Base-by-base conservation (phyloP, 2,888 invertebrate species). In the Minunthozetes semirufus region DNA sequence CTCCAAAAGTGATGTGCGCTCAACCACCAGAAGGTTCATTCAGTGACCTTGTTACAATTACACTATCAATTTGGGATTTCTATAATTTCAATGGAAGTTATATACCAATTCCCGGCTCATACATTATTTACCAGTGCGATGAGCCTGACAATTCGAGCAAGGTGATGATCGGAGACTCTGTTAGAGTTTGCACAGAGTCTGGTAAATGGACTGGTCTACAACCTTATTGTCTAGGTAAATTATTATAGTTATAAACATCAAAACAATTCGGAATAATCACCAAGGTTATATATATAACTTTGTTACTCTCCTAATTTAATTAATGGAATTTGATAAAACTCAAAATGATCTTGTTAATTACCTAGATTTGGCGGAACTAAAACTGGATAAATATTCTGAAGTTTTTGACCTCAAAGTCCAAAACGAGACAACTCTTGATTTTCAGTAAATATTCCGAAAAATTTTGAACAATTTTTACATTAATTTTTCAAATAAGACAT, bases 91-190 rank as follows among this genome's bases (percentile, higher is more conserved):
- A 27, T 27, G 19, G 2, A 1, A 56, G 9, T 1, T 0, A 17
- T 11, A n/a, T 17, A 17, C 33, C 61, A 2, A 29, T 61, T 4
- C 61, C 61, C 4, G 61, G 61, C 17, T 61, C 61, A 5, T 6
- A 33, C 1, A n/a, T 61, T 6, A 17, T n/a, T 11, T 61, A 61
- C 27, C 0, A 6, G 9, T 61, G 61, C 33, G 29, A 17, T 33
- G 17, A n/a, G 5, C 17, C 17, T 5, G 8, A 8, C 15, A 29
- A 29, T 17, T 6, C 4, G 22, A 61, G 5, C 29, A 29, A 29
- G n/a, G 61, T 61, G 6, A 61, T 61, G 61, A 33, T 61, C 27
- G 61, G 61, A 25, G 61, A 61, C 33, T 61, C 61, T 6, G 29
- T 61, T 0, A 1, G 61, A n/a, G 29, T 61, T 5, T 61, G 61